Evolutionary conservation across 2,113 vertebrate species (phyloP), one percentile per base, ranked within the genome.

Genomic region (Craseonycteris thonglongyai): DNA sequence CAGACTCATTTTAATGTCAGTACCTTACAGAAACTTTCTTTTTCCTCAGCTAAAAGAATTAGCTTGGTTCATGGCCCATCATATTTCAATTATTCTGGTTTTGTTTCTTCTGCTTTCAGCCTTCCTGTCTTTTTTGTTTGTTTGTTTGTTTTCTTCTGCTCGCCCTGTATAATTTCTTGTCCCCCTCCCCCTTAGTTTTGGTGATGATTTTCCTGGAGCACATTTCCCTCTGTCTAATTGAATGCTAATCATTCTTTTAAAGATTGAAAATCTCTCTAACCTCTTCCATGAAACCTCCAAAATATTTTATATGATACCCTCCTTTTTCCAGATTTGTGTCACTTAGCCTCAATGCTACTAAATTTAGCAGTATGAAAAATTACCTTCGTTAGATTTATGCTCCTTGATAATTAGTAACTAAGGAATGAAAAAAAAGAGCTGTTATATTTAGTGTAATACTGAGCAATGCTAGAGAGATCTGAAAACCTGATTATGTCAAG

Each of bases 221-320:
- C 16, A 21, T 93, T 93, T 93, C 15, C 33, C 14, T 54, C 7
- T 93, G 5, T 47, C 66, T 90, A 90, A 65, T 5, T 78, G 54
- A 94, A 74, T 92, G 88, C 33, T 88, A 45, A 13, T 79, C 58
- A 93, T 90, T 88, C 45, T 97, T 89, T 88, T 66, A 91, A 91
- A 91, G 21, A 63, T 18, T 96, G 19, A 68, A 66, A 51, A 78
- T 72, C 28, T 78, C 12, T 88, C 14, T 79, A 63, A 30, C 22
- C 9, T 86, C 24, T 89, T 49, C 42, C 22, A 3, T 68, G 24
- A 95, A 95, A 72, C 51, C 45, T 91, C 14, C 21, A 81, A 0
- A 78, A 45, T 72, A 61, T 81, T 78, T 28, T 10, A 65, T 81
- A 12, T 51, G 5, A 54, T 86, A 1, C 2, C 18, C 21, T 6